Conservation (phyloP, 2,113 vertebrate genomes). For the Melanerpes aurifrons region DNA sequence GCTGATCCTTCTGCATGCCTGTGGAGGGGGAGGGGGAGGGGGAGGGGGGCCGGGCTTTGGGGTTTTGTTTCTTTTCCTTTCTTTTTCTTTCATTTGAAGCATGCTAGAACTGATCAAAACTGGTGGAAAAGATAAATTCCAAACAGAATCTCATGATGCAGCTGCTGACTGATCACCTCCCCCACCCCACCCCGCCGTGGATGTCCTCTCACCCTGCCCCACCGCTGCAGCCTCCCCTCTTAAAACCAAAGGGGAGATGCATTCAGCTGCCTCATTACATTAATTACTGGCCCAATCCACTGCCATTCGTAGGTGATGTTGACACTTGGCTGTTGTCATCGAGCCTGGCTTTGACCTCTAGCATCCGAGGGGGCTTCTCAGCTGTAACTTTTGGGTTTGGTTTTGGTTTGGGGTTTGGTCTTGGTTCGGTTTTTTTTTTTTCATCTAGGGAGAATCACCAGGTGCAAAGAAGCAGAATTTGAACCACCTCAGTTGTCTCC, state of each 20-base stretch:
- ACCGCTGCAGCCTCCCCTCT: slow-evolving; percentile 70
- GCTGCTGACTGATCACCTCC: slow-evolving; percentile 82
- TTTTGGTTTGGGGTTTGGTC: no score
- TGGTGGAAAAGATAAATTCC: slow-evolving; percentile 73
- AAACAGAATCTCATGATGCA: slow-evolving; percentile 90
- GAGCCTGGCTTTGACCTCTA: slow-evolving; percentile 89
- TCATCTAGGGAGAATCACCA: slow-evolving; percentile 94
- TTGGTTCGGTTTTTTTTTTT: neutral
- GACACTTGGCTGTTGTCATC: slow-evolving; percentile 88
- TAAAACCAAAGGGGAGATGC: slow-evolving; percentile 69
- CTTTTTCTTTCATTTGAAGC: slow-evolving; percentile 79
- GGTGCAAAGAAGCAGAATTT: slow-evolving; percentile 91
- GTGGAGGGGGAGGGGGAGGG: slow-evolving; percentile 78
- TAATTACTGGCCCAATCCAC: slow-evolving; percentile 77
- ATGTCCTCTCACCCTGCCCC: slow-evolving; percentile 67
- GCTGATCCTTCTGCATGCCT: slow-evolving; percentile 99
- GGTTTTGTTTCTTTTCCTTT: neutral
- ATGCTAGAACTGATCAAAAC: slow-evolving; percentile 97
- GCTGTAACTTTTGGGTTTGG: neutral
- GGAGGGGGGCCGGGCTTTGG: no score
- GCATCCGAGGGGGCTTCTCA: slow-evolving; percentile 82
- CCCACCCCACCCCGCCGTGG: neutral
- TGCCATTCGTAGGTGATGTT: slow-evolving; percentile 84
- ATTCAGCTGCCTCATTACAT: slow-evolving; percentile 95
- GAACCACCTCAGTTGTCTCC: slow-evolving; percentile 51